phyloP scores from a whole-genome alignment of 2,797 vertebrate species.

The Meriones psammophilus region DNA sequence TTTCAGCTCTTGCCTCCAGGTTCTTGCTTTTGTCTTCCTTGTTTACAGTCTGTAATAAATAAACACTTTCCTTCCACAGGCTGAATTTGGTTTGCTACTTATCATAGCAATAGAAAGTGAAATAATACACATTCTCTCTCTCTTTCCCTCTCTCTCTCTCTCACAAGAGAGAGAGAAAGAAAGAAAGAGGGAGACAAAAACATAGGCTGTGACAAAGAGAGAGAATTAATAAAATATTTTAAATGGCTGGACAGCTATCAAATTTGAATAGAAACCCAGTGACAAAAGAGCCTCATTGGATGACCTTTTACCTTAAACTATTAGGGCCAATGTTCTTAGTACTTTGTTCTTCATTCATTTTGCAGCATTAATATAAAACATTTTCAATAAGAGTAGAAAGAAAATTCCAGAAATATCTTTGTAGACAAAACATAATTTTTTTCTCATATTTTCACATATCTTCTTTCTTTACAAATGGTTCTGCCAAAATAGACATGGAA shows the following conservation, averaged over 20 bases:
- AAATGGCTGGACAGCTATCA: neutral
- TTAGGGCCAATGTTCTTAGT: neutral
- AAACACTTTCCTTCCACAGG: neutral
- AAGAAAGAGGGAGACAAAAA: neutral
- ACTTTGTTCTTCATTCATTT: neutral
- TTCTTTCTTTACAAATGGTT: too few relatives aligned
- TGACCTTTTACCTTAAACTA: neutral
- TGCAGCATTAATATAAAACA: neutral
- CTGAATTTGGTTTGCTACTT: too few relatives aligned
- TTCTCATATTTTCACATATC: neutral
- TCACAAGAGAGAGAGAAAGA: neutral
- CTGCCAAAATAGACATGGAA: too few relatives aligned
- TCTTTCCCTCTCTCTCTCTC: too few relatives aligned
- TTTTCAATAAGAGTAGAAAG: neutral
- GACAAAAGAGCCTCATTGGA: neutral
- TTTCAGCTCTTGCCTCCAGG: neutral
- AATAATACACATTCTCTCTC: neutral
- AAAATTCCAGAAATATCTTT: neutral
- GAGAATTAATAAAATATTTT: neutral
- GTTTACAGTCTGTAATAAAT: neutral
- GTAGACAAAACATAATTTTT: neutral
- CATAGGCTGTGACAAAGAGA: neutral
- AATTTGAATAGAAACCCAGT: neutral
- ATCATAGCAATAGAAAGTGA: neutral
- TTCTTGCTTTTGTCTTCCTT: neutral